A percentile compares a stretch with the other conserved stretches of the same genome.
phyloP scores from a whole-genome alignment of 1,140 invertebrate species.

The Caerostris extrusa region DNA sequence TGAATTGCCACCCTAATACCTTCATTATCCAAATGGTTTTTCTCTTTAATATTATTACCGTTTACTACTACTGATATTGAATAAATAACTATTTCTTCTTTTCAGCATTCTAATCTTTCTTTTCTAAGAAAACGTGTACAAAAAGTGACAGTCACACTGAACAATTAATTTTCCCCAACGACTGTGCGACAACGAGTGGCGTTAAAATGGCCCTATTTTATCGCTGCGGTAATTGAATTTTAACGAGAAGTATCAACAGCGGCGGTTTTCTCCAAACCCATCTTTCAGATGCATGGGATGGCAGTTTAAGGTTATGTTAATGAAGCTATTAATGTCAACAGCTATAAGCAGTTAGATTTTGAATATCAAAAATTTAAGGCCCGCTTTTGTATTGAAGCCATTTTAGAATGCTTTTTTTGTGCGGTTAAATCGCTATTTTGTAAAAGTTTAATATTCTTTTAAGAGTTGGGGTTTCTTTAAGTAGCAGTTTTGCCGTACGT shows the following conservation, averaged over 20 bases:
- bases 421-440: slow-evolving; percentile 50
- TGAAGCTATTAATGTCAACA: slow-evolving; percentile 75
- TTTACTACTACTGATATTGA: slow-evolving; percentile 32
- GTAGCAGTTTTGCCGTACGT: slow-evolving; percentile 38
- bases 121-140: neutral
- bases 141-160: slow-evolving; percentile 23
- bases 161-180: slow-evolving; percentile 63
- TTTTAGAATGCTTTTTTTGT: slow-evolving; percentile 7
- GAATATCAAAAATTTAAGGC: slow-evolving; percentile 54
- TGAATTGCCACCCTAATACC: neutral
- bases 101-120: neutral
- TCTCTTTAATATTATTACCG: slow-evolving; percentile 17
- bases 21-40: slow-evolving; percentile 39
- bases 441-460: slow-evolving; percentile 50
- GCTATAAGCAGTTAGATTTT: slow-evolving; percentile 49
- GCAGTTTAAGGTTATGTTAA: slow-evolving; percentile 67
- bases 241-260: slow-evolving; percentile 38
- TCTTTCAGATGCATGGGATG: slow-evolving; percentile 25
- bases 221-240: slow-evolving; percentile 66
- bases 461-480: slow-evolving; percentile 10
- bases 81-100: slow-evolving; percentile 34
- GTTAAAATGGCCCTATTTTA: slow-evolving; percentile 55
- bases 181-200: slow-evolving; percentile 30
- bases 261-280: neutral
- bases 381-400: slow-evolving; percentile 42